Evolutionary conservation across 2,113 vertebrate species (phyloP).

Genomic region (Datnioides undecimradiatus): DNA sequence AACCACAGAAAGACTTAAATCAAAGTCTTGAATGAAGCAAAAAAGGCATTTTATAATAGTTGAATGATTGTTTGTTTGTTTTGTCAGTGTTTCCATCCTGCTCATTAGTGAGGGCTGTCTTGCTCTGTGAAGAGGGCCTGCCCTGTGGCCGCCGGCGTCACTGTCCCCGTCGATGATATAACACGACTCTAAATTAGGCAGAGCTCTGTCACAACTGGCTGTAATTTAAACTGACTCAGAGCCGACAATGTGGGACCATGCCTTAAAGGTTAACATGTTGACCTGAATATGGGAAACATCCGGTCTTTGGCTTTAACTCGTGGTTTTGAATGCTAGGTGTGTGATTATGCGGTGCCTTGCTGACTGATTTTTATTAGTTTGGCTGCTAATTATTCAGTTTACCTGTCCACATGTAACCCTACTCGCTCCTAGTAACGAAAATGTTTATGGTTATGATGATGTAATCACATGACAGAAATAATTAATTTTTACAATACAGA

Average conservation of each 20-base stretch:
- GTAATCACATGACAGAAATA: too few species aligned
- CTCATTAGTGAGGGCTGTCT: neutral
- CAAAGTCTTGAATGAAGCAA: neutral
- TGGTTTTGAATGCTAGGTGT: slow-evolving; percentile 15
- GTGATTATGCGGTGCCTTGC: neutral
- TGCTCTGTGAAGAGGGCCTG: neutral
- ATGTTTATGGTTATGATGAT: too few species aligned
- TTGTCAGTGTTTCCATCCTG: neutral
- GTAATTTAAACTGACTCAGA: slow-evolving; percentile 46
- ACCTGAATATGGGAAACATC: slow-evolving; percentile 37
- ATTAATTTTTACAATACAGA: too few species aligned
- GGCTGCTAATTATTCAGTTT: neutral
- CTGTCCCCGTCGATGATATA: slow-evolving; percentile 29
- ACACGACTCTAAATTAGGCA: slow-evolving; percentile 29
- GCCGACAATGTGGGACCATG: neutral
- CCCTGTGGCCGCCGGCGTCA: neutral
- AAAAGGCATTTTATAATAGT: neutral
- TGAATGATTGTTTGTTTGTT: neutral
- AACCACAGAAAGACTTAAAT: neutral
- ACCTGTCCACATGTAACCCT: neutral
- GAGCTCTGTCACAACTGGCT: slow-evolving; percentile 21
- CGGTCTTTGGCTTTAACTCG: neutral
- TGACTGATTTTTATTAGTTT: neutral
- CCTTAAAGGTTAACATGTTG: slow-evolving; percentile 27
- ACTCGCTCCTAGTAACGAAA: too few species aligned